phyloP scores from a whole-genome alignment of 2,113 vertebrate genomes.

The Erythrocercus mccallii region DNA sequence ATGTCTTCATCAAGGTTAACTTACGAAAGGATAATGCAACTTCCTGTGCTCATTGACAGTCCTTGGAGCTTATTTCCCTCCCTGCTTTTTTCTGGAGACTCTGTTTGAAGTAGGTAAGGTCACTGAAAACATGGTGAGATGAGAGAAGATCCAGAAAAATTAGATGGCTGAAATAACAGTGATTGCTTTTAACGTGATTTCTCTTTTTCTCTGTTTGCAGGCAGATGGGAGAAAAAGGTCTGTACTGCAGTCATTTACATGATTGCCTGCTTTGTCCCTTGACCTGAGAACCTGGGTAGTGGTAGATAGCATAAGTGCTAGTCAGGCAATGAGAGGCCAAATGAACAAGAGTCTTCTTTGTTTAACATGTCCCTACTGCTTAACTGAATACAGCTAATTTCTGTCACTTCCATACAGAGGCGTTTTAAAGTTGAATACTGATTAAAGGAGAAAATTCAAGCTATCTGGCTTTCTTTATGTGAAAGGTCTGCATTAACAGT shows the following conservation, averaged over 20 bases:
- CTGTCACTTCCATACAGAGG: background rate
- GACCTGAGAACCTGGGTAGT: constrained; percentile 1
- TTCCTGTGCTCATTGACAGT: background rate
- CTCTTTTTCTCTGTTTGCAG: constrained; percentile 33
- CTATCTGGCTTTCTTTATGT: background rate
- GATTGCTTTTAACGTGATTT: constrained; percentile 2
- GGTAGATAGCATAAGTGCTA: background rate
- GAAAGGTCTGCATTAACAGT: background rate
- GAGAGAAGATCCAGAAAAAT: constrained; percentile 10
- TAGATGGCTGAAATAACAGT: background rate
- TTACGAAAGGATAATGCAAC: constrained; percentile 27
- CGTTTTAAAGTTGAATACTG: background rate
- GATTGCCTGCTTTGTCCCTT: constrained; percentile 34
- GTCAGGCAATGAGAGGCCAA: background rate
- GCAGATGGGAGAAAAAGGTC: background rate
- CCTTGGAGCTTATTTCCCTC: constrained; percentile 15
- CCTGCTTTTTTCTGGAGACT: background rate
- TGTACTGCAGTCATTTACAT: constrained; percentile 26
- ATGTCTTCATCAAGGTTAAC: constrained; percentile 25
- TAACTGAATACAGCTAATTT: constrained; percentile 29
- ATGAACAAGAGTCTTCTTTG: background rate
- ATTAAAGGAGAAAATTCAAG: background rate
- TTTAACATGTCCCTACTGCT: background rate
- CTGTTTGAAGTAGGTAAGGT: constrained; percentile 45
- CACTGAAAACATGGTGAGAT: background rate